Percentiles rank a stretch among this genome's conserved stretches.
Evolutionary conservation across 2,888 invertebrate species (phyloP).

Genomic region (Sialis fuliginosa): DNA sequence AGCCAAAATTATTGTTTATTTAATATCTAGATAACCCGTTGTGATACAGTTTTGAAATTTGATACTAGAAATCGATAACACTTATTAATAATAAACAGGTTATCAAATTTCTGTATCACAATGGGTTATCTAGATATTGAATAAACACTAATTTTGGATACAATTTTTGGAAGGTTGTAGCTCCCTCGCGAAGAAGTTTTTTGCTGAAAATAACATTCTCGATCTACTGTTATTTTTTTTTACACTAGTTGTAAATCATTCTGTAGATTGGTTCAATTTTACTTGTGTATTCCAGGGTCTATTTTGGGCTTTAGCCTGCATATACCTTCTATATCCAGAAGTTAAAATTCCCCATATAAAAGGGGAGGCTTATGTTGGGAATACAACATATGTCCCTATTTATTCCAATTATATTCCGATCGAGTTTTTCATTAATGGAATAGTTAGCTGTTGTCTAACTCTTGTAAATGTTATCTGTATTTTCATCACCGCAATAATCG

Average conservation of each 20-base stretch:
- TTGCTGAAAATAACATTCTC: no score
- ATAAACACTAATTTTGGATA: no score
- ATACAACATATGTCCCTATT: slow-evolving; percentile 42
- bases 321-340: slow-evolving; percentile 48
- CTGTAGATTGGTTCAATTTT: neutral
- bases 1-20: no score
- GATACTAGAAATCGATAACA: no score
- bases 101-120: neutral
- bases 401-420: slow-evolving; percentile 59
- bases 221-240: no score
- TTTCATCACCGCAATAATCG: slow-evolving; percentile 60
- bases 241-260: no score
- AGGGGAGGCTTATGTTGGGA: slow-evolving; percentile 42
- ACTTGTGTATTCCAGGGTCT: slow-evolving; percentile 33
- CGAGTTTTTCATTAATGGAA: slow-evolving; percentile 62
- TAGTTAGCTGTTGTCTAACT: slow-evolving; percentile 61
- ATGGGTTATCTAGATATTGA: no score
- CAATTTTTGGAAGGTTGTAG: no score
- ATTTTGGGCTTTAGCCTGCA: slow-evolving; percentile 56
- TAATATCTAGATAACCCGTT: no score
- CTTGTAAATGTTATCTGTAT: slow-evolving; percentile 71
- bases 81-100: no score
- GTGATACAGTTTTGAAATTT: no score
- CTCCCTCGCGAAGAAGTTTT: neutral
- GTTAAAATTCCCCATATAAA: slow-evolving; percentile 51